Conservation (phyloP, 2,888 invertebrate genomes). For the Acrocyrtus sp. region DNA sequence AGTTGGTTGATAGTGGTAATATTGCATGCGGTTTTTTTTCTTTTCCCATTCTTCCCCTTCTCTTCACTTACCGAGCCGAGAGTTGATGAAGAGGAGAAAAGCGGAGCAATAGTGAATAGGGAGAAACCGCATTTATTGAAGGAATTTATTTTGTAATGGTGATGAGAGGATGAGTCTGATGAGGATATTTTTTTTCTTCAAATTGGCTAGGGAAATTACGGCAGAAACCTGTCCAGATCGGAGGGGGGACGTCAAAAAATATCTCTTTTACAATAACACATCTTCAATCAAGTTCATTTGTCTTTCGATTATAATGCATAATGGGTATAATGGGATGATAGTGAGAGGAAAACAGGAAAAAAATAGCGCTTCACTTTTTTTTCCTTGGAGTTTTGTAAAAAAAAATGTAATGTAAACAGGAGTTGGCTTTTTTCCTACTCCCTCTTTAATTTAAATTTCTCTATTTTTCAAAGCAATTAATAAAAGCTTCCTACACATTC, state of each 20-base stretch:
- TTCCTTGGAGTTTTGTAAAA: too few relatives aligned
- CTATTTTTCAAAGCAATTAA: neutral
- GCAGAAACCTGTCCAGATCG: constrained; percentile 40
- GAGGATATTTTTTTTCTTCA: neutral
- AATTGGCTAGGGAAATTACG: constrained; percentile 28
- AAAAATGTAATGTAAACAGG: neutral
- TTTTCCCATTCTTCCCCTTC: neutral
- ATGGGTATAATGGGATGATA: too few relatives aligned
- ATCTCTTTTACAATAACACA: constrained; percentile 2
- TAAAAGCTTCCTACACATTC: neutral
- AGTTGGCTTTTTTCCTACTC: neutral
- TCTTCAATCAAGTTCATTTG: neutral
- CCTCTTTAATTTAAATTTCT: neutral
- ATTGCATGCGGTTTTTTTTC: constrained; percentile 27
- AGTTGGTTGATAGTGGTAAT: neutral
- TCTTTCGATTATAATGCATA: too few relatives aligned
- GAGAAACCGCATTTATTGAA: neutral
- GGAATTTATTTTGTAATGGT: neutral
- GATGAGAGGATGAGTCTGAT: neutral
- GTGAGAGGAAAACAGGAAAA: too few relatives aligned
- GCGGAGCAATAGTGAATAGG: neutral
- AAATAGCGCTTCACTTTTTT: too few relatives aligned
- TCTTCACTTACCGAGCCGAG: neutral
- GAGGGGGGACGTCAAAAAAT: constrained; percentile 37
- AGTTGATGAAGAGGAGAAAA: neutral